These are phyloP conservation scores for Chlorodrepanis virens DNA, from an alignment of 2,113 vertebrate genomes.

Conservation along the genomic window DNA sequence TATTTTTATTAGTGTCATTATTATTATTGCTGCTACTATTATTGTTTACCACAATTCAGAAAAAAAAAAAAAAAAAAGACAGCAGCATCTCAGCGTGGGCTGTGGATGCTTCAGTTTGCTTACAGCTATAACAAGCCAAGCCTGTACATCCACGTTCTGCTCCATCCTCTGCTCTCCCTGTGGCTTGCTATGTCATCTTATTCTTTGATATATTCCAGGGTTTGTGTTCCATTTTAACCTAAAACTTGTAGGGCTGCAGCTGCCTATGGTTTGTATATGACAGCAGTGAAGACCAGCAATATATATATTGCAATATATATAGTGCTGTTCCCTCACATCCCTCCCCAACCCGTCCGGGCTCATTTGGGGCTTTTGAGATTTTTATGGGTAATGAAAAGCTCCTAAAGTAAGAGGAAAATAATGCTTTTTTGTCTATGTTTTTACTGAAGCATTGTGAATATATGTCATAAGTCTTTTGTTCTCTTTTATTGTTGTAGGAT, in stretches of 20 bases:
- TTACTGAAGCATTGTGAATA: neutral
- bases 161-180: neutral
- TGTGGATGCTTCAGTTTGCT: neutral
- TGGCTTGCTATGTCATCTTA: neutral
- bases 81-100: neutral
- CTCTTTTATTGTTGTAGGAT: neutral
- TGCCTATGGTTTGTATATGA: neutral
- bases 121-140: neutral
- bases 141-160: neutral
- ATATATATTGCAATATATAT: neutral
- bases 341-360: neutral
- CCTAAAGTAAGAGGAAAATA: neutral
- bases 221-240: neutral
- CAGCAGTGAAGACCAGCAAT: neutral
- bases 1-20: neutral
- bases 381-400: neutral
- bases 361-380: neutral
- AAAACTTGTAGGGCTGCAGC: neutral
- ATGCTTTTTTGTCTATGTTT: neutral
- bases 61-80: neutral
- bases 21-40: neutral
- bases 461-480: neutral
- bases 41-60: neutral
- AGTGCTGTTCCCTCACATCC: neutral
- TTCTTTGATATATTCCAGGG: neutral